phyloP scores from a whole-genome alignment of 2,113 vertebrate species.

The Serinus canaria region DNA sequence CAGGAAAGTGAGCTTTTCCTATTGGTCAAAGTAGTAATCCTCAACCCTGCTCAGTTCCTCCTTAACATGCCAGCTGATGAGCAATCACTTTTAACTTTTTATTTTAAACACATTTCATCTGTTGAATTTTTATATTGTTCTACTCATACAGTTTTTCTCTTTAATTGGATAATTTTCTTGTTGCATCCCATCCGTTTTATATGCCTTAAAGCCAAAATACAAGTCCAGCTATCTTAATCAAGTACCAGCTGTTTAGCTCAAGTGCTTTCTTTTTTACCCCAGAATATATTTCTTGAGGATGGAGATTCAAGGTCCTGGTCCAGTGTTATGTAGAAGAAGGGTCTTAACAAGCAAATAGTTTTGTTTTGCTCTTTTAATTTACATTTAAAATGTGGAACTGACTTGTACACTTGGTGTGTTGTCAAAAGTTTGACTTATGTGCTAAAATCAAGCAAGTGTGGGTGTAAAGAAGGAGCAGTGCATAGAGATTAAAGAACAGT shows the following conservation, averaged over 20 bases:
- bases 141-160: neutral
- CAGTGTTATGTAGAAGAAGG: neutral
- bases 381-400: neutral
- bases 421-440: neutral
- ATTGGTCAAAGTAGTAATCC: neutral
- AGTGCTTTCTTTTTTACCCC: neutral
- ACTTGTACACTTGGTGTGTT: neutral
- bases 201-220: neutral
- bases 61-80: neutral
- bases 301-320: neutral
- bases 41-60: rapidly evolving
- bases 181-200: neutral
- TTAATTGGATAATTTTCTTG: neutral
- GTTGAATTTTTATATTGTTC: neutral
- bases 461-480: neutral
- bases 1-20: neutral
- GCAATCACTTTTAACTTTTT: neutral
- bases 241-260: neutral
- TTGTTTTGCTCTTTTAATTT: neutral
- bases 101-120: neutral
- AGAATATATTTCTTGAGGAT: neutral
- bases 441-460: neutral
- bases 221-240: neutral
- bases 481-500: neutral
- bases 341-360: neutral